Conservation (phyloP, 2,888 invertebrate species). For the Euplexia lucipara region DNA sequence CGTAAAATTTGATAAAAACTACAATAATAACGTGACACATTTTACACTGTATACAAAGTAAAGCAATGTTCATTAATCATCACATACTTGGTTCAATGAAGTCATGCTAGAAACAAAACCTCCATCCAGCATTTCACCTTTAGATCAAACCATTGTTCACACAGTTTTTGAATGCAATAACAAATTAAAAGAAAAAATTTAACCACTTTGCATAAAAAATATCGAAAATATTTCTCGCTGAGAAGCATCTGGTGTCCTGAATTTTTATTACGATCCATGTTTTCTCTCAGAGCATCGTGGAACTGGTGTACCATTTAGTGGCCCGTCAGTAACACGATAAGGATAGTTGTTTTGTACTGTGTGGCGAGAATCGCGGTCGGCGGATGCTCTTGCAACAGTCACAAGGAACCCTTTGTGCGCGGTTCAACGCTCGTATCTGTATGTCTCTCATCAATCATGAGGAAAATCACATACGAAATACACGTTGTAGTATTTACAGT, state of each 20-base stretch:
- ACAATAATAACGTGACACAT: constrained; percentile 17
- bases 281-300: constrained; percentile 21
- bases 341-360: constrained; percentile 76
- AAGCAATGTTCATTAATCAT: constrained; percentile 22
- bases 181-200: too few relatives aligned
- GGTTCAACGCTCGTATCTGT: constrained; percentile 75
- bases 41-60: background rate
- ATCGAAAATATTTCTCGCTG: background rate
- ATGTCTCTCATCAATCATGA: constrained; percentile 64
- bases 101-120: background rate
- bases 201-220: too few relatives aligned
- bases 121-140: background rate
- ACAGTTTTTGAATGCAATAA: too few relatives aligned
- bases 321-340: constrained; percentile 74
- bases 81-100: constrained; percentile 5
- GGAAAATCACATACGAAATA: constrained; percentile 58
- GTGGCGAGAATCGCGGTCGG: constrained; percentile 75
- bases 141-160: too few relatives aligned
- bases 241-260: constrained; percentile 13
- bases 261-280: constrained; percentile 24
- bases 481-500: constrained; percentile 37
- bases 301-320: constrained; percentile 55
- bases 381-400: constrained; percentile 79
- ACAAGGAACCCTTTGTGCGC: constrained; percentile 83
- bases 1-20: constrained; percentile 22